phyloP scores from a whole-genome alignment of 1,140 invertebrate species.

The Diuraphis noxia region DNA sequence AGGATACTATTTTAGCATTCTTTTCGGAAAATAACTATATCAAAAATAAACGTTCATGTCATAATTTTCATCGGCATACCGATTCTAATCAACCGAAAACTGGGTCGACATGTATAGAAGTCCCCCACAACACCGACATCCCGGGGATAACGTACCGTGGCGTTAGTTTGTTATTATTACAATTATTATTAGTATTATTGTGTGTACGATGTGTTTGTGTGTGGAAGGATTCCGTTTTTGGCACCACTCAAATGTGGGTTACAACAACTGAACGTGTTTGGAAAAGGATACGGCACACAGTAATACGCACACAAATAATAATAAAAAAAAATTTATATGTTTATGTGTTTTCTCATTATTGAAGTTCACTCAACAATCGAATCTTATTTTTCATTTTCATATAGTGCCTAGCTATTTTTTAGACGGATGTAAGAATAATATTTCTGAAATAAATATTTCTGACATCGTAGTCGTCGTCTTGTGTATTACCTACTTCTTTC shows the following conservation, averaged over 20 bases:
- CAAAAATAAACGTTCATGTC: slow-evolving; percentile 24
- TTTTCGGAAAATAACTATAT: slow-evolving; percentile 9
- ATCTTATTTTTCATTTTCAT: slow-evolving; percentile 39
- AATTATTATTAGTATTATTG: slow-evolving; percentile 41
- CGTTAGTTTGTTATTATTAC: slow-evolving; percentile 42
- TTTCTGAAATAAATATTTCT: background rate
- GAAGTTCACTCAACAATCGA: slow-evolving; percentile 16
- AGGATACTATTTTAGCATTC: slow-evolving; percentile 26
- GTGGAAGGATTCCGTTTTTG: slow-evolving; percentile 43
- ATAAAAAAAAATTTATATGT: background rate
- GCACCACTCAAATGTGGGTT: slow-evolving; percentile 50
- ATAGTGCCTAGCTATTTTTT: background rate
- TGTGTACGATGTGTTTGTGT: background rate
- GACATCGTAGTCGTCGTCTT: too few species aligned
- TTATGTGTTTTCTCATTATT: background rate
- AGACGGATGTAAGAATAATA: background rate
- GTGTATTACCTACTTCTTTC: background rate
- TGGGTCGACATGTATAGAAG: slow-evolving; percentile 36
- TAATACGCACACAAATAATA: background rate
- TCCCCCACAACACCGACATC: background rate
- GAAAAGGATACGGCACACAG: slow-evolving; percentile 43
- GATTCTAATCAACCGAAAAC: slow-evolving; percentile 53
- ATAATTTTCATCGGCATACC: slow-evolving; percentile 45
- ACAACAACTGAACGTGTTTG: slow-evolving; percentile 16
- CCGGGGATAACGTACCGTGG: slow-evolving; percentile 49